A percentile compares a stretch with the other conserved stretches of the same genome.
Conservation (phyloP, 2,113 vertebrate genomes). For the Callaeas wilsoni region DNA sequence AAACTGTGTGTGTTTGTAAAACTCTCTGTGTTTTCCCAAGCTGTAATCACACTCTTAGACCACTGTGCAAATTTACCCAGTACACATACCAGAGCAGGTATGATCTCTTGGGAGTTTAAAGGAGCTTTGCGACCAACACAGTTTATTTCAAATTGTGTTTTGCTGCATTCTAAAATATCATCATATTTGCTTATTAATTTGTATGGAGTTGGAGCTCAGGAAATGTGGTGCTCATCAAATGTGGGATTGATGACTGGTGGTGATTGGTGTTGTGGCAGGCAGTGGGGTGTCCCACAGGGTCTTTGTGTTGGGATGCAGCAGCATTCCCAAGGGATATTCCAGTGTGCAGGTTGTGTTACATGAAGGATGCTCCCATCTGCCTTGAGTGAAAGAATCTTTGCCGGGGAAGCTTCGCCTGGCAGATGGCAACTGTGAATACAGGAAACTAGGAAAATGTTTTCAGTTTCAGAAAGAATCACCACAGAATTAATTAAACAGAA, state of each 20-base stretch:
- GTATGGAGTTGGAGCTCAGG: not conserved
- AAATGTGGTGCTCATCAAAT: rapidly evolving
- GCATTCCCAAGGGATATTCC: not conserved
- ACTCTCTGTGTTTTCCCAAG: not conserved
- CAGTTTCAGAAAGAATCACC: not conserved
- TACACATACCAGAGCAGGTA: not conserved
- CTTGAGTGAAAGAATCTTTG: not conserved
- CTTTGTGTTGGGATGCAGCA: not conserved
- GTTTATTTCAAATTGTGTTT: not conserved
- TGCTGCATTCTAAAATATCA: not conserved
- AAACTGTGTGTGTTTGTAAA: not conserved
- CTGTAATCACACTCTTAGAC: not conserved
- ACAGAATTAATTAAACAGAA: not conserved
- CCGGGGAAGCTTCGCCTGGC: not conserved
- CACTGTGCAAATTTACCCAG: conserved; percentile 7
- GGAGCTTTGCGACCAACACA: not conserved
- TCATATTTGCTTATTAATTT: not conserved
- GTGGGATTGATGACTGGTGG: not conserved
- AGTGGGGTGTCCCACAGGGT: not conserved
- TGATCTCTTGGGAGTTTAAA: not conserved
- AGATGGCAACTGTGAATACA: not conserved
- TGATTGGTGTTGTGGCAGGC: not conserved
- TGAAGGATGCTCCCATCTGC: not conserved
- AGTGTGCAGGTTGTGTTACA: not conserved
- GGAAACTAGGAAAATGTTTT: not conserved